Conservation (phyloP, 2,113 vertebrate species). For the Elephas maximus region DNA sequence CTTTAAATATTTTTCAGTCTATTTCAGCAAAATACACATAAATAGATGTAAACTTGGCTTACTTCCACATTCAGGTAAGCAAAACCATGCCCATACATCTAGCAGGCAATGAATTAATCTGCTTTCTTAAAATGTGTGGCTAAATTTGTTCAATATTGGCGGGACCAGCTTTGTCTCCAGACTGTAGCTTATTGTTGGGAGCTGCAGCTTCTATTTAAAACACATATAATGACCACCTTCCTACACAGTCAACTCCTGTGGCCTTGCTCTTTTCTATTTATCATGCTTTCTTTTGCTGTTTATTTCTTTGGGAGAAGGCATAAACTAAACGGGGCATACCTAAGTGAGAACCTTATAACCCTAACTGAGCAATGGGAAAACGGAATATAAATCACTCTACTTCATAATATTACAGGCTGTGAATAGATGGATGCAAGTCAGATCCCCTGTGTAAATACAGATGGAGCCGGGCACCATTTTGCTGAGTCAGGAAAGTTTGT, state of each 20-base stretch:
- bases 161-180: background rate
- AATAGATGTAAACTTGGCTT: background rate
- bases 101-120: background rate
- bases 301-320: background rate
- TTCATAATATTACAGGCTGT: background rate
- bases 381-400: background rate
- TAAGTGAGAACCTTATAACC: background rate
- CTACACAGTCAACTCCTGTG: accelerated
- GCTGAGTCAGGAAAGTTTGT: background rate
- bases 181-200: background rate
- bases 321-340: background rate
- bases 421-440: no score
- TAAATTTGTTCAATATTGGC: background rate
- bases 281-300: background rate
- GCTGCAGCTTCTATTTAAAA: background rate
- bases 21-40: no score
- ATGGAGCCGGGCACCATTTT: background rate
- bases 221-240: no score
- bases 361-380: background rate
- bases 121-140: background rate
- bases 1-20: background rate
- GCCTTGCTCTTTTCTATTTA: background rate
- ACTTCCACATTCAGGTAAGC: background rate
- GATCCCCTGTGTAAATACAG: background rate
- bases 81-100: background rate